Evolutionary conservation across 2,797 vertebrate species (phyloP).

Genomic region (Monodelphis domestica): DNA sequence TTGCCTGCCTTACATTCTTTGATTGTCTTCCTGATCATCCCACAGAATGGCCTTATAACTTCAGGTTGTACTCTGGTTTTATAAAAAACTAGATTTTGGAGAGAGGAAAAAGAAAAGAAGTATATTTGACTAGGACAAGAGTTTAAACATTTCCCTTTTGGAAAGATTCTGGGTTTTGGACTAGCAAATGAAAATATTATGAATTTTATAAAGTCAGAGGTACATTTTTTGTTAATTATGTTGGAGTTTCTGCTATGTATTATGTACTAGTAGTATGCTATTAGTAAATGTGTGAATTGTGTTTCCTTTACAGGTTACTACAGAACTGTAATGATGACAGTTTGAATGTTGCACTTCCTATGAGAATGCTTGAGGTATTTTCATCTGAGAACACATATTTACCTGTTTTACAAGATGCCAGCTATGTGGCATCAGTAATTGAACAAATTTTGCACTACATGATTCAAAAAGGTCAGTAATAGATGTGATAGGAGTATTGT

Average conservation of each 20-base stretch:
- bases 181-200: not conserved
- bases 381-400: constrained; percentile 94
- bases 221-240: not conserved
- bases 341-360: constrained; percentile 96
- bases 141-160: not conserved
- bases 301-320: constrained; percentile 88
- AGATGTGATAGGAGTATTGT: not conserved
- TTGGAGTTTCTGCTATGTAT: accelerated
- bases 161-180: not conserved
- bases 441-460: constrained; percentile 99
- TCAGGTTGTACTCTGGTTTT: not conserved
- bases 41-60: not conserved
- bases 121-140: not conserved
- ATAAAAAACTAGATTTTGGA: not conserved
- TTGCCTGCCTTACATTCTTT: not conserved
- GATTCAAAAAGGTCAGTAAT: constrained; percentile 94
- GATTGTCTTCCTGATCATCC: not conserved
- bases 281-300: constrained; percentile 40
- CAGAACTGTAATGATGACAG: constrained; percentile 92
- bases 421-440: constrained; percentile 91
- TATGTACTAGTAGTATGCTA: too few relatives aligned
- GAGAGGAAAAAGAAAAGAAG: not conserved
- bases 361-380: constrained; percentile 98
- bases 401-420: constrained; percentile 91
- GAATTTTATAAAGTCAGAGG: not conserved